A percentile compares a stretch with the other conserved stretches of the same genome.
These are phyloP conservation scores for Ormyrus pomaceus DNA, from an alignment of 2,888 invertebrate species.

Conservation along the genomic window DNA sequence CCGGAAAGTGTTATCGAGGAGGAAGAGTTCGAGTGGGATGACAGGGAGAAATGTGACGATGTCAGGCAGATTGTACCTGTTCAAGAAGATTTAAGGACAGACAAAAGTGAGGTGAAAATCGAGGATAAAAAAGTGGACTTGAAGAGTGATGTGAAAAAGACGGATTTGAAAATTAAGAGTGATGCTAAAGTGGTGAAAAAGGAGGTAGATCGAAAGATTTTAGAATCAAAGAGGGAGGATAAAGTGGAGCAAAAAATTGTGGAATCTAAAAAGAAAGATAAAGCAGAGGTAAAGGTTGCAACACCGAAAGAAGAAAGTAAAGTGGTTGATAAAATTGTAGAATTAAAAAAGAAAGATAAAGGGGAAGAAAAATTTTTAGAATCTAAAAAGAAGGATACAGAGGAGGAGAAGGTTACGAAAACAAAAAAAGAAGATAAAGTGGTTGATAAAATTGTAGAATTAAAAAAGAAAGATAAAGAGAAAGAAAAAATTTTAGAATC, in stretches of 20 bases:
- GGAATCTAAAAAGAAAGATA: neutral
- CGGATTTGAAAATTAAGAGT: too few species aligned
- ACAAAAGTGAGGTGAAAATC: too few species aligned
- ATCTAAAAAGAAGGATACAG: neutral
- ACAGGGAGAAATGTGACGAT: conserved; percentile 42
- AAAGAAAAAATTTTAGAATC: neutral
- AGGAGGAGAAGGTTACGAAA: neutral
- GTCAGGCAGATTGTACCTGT: conserved; percentile 8
- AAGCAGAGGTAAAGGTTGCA: neutral
- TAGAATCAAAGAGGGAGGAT: conserved; percentile 9
- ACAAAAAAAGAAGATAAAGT: neutral
- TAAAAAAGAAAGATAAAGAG: neutral
- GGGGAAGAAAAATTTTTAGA: neutral
- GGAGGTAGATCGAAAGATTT: neutral
- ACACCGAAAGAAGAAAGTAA: neutral
- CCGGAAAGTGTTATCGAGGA: conserved; percentile 50
- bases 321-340: too few species aligned
- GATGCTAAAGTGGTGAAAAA: too few species aligned
- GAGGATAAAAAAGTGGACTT: too few species aligned
- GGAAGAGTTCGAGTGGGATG: conserved; percentile 53
- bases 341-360: neutral
- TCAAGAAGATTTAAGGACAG: neutral
- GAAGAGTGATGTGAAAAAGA: too few species aligned
- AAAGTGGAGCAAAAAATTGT: neutral
- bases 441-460: too few species aligned